A percentile compares a stretch with the other conserved stretches of the same genome.
These are phyloP conservation scores for Acrocera orbiculus DNA, from an alignment of 2,888 invertebrate genomes.

Conservation along the genomic window DNA sequence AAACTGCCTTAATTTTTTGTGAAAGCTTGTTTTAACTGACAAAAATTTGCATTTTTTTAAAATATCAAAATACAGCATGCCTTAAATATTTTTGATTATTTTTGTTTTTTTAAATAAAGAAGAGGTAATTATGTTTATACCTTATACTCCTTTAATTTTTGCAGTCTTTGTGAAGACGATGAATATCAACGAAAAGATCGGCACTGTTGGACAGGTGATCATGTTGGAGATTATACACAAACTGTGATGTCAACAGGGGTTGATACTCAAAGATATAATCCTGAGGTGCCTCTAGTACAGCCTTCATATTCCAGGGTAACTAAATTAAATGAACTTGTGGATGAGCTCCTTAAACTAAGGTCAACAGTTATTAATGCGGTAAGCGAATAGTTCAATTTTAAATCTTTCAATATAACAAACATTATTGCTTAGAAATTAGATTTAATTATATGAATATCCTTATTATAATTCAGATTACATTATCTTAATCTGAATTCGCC, in stretches of 20 bases:
- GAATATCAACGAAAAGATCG: slow-evolving; percentile 25
- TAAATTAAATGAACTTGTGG: slow-evolving; percentile 26
- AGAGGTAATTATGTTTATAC: no score
- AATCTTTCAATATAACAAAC: no score
- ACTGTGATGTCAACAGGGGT: slow-evolving; percentile 24
- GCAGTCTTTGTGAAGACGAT: slow-evolving; percentile 28
- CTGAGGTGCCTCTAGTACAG: slow-evolving; percentile 27
- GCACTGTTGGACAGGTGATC: slow-evolving; percentile 31
- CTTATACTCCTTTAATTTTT: slow-evolving; percentile 3
- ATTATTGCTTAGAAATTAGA: no score
- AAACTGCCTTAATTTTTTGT: no score
- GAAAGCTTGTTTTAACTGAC: no score
- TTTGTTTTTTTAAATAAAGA: no score
- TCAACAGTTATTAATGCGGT: slow-evolving; percentile 28
- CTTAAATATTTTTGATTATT: slow-evolving; percentile 1
- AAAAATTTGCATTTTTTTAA: no score
- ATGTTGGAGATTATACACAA: slow-evolving; percentile 28
- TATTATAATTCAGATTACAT: no score
- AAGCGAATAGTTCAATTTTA: no score
- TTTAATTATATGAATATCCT: no score
- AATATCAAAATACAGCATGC: background rate
- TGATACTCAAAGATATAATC: slow-evolving; percentile 30
- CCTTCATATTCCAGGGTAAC: slow-evolving; percentile 19
- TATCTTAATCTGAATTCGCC: no score
- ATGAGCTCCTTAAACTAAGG: slow-evolving; percentile 28